Conservation (phyloP, 2,113 vertebrate species). For the Mola mola region DNA sequence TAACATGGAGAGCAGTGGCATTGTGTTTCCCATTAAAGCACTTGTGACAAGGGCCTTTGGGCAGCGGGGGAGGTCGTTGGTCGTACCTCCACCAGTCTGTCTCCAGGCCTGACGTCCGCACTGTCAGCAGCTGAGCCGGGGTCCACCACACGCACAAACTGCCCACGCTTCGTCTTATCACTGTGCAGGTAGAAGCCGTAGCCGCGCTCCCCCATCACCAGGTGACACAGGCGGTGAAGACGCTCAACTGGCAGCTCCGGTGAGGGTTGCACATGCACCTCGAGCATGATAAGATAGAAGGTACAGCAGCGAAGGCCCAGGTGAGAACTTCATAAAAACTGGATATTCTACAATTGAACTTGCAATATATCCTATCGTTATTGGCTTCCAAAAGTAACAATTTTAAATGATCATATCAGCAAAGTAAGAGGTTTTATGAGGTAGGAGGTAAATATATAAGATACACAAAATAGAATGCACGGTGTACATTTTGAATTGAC, state of each 20-base stretch:
- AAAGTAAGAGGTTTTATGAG: no score
- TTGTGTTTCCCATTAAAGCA: background rate
- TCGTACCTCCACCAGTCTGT: slow-evolving; percentile 91
- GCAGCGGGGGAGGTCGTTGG: no score
- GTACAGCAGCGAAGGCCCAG: background rate
- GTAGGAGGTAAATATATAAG: no score
- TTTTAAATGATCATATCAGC: no score
- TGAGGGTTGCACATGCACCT: slow-evolving; percentile 65
- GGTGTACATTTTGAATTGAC: no score
- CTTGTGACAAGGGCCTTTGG: background rate
- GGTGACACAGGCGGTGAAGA: slow-evolving; percentile 89
- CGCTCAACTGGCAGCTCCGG: slow-evolving; percentile 80
- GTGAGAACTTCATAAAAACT: background rate
- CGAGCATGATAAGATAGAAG: background rate
- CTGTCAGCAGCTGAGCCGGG: slow-evolving; percentile 84
- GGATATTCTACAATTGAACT: no score
- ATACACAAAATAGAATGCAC: no score
- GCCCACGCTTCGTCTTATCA: slow-evolving; percentile 86
- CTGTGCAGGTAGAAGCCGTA: slow-evolving; percentile 97
- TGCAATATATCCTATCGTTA: no score
- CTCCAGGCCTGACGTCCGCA: slow-evolving; percentile 86
- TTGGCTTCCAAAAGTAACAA: no score
- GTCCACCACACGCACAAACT: slow-evolving; percentile 93
- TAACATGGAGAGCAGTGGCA: background rate
- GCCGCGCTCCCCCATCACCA: slow-evolving; percentile 85